Percentiles rank a stretch among this genome's conserved stretches.
phyloP scores from a whole-genome alignment of 1,140 invertebrate species.

The Eriosoma lanigerum region DNA sequence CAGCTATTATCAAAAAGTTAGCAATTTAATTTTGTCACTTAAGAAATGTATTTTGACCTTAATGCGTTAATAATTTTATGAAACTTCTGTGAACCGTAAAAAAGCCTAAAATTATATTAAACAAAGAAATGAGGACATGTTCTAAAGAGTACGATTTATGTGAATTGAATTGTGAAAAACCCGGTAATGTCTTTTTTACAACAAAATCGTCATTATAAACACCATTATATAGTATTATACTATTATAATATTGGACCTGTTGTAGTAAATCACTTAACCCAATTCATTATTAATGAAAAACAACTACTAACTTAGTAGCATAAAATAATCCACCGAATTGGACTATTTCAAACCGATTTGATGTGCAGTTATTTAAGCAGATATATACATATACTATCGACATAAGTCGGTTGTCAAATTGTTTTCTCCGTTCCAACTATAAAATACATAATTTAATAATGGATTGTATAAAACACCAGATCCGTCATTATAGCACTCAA shows the following conservation, averaged over 20 bases:
- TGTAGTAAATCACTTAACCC: conserved; percentile 10
- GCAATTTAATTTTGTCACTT: not conserved
- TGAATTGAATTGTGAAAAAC: not conserved
- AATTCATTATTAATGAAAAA: not conserved
- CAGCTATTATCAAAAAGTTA: not conserved
- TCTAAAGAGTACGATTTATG: not conserved
- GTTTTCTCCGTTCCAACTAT: not conserved
- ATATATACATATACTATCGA: not conserved
- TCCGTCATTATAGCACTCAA: not conserved
- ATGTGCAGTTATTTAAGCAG: not conserved
- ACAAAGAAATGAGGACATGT: not conserved
- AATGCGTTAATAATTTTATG: not conserved
- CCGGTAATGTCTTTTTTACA: not conserved
- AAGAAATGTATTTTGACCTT: conserved; percentile 10
- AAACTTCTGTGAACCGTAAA: not conserved
- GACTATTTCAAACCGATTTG: not conserved
- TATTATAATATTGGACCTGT: not conserved
- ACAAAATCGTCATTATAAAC: not conserved
- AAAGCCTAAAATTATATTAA: not conserved
- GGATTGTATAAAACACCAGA: not conserved
- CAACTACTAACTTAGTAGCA: not conserved
- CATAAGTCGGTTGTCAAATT: not conserved
- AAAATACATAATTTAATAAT: not conserved
- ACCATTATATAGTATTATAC: not conserved
- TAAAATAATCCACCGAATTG: too few relatives aligned